Evolutionary conservation across 2,797 vertebrate genomes (phyloP).

Genomic region (Neostethus bicornis): DNA sequence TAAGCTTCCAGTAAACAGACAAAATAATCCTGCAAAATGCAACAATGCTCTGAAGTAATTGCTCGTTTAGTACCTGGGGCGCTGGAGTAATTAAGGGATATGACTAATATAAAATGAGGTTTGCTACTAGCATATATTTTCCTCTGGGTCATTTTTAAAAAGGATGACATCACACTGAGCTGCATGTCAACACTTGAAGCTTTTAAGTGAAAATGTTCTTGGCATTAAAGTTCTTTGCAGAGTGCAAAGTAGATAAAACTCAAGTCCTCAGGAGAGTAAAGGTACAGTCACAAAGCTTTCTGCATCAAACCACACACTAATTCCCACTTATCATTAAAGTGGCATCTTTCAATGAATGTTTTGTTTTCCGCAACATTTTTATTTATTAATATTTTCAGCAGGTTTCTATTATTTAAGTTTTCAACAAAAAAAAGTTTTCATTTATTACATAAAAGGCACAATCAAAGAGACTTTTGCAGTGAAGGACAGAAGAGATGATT

Average conservation of each 20-base stretch:
- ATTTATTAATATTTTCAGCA: background rate
- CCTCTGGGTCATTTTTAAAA: slow-evolving; percentile 48
- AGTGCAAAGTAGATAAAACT: slow-evolving; percentile 34
- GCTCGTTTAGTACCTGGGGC: slow-evolving; percentile 62
- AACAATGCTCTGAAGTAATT: slow-evolving; percentile 54
- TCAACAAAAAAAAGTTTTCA: slow-evolving; percentile 13
- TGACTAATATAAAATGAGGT: slow-evolving; percentile 66
- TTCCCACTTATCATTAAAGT: background rate
- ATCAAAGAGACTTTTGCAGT: slow-evolving; percentile 8
- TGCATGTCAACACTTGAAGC: slow-evolving; percentile 38
- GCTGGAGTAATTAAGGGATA: slow-evolving; percentile 63
- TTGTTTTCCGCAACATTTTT: background rate
- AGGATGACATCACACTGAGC: slow-evolving; percentile 50
- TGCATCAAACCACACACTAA: background rate
- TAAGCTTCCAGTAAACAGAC: slow-evolving; percentile 34
- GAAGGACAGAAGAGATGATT: slow-evolving; percentile 18
- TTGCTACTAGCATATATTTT: slow-evolving; percentile 47
- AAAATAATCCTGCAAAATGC: slow-evolving; percentile 32
- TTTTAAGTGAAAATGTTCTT: slow-evolving; percentile 36
- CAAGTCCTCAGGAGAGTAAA: slow-evolving; percentile 28
- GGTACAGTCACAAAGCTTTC: slow-evolving; percentile 9
- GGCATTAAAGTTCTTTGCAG: slow-evolving; percentile 29
- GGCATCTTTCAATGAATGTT: background rate
- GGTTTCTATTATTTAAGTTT: slow-evolving; percentile 1
- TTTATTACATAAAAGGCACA: slow-evolving; percentile 1